Base-by-base conservation (phyloP, 1,140 invertebrate genomes). In the Meteorus sp. region DNA sequence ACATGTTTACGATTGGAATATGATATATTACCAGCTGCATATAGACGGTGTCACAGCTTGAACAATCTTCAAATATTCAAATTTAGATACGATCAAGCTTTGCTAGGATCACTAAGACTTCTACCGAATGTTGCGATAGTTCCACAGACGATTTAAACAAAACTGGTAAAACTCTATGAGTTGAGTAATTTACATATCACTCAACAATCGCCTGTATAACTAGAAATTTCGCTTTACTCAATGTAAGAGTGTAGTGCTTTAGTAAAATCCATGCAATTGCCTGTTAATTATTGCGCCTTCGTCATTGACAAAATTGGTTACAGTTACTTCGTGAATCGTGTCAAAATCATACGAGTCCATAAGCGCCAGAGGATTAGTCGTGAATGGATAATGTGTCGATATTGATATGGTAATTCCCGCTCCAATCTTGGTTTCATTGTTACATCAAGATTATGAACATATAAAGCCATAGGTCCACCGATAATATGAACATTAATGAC, bases 201-300 rank as follows among this genome's bases (percentile, higher is more conserved):
- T n/a, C n/a, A n/a, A n/a, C n/a, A n/a, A n/a, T n/a, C n/a, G n/a
- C n/a, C n/a, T n/a, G n/a, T n/a, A n/a, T n/a, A n/a, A n/a, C n/a
- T n/a, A n/a, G n/a, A 33, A 33, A 33, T 53, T 20, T 47, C 58
- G 23, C n/a, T n/a, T n/a, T 62, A 62, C 25, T 53, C 62, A 17
- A 58, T 20, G 15, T 37, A 27, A 29, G 43, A 50, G 15, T 61
- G 25, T 3, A 64, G 23, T 3, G 56, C 59, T 35, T 58, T 59
- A 39, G 54, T 59, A 17, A 55, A 64, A 13, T 58, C 62, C 1
- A 54, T 5, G 47, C 56, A 50, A 59, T 64, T 59, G n/a, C 50
- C 43, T 2, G 62, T 35, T n/a, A n/a, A 64, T 56, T 27, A 64
- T 64, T 5, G 50, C 56, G 39, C 54, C 62, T 5, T 64, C 62